Conservation (phyloP, 2,797 vertebrate species). For the Chromis chromis region DNA sequence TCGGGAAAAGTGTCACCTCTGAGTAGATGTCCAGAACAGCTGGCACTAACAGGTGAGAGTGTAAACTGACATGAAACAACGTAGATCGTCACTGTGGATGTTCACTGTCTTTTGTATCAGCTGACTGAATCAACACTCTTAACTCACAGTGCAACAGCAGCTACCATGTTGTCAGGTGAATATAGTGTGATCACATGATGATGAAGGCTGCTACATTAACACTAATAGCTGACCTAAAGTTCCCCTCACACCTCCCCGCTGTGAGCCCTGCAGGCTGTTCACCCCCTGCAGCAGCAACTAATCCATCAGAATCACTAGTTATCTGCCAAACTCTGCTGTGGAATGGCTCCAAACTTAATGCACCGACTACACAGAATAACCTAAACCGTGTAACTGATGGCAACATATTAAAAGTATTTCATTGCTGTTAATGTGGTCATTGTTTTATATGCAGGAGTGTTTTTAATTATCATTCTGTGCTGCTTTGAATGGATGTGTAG, state of each 20-base stretch:
- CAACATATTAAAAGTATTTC: background rate
- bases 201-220: too few species aligned
- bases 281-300: background rate
- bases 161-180: too few species aligned
- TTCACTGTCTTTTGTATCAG: too few species aligned
- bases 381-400: background rate
- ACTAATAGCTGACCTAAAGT: too few species aligned
- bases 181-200: too few species aligned
- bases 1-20: constrained; percentile 51
- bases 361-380: background rate
- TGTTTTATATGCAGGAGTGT: too few species aligned
- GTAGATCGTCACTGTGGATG: background rate
- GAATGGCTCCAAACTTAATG: background rate
- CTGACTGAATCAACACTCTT: too few species aligned
- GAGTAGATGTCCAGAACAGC: constrained; percentile 34
- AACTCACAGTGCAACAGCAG: too few species aligned
- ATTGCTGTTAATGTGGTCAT: background rate
- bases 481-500: too few species aligned
- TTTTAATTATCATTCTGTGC: too few species aligned
- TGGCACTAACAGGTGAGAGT: constrained; percentile 66
- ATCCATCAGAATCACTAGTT: background rate
- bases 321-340: background rate
- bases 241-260: background rate
- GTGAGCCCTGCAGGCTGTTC: constrained; percentile 4
- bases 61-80: constrained; percentile 2